Conservation (phyloP, 2,797 vertebrate genomes). For the Platyrinchus mystaceus region DNA sequence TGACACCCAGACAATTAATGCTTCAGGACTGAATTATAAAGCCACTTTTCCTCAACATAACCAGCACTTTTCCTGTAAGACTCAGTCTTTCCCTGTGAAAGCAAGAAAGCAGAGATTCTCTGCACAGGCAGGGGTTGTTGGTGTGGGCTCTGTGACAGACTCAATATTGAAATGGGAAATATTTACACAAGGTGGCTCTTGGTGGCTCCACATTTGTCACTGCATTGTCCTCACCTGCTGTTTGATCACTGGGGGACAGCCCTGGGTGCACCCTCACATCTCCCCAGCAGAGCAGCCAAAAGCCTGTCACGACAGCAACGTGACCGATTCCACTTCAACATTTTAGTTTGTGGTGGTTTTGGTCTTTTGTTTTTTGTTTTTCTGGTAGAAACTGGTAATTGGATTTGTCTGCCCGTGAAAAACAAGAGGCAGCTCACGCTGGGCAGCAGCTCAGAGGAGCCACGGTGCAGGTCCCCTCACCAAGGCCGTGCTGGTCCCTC, state of each 20-base stretch:
- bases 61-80: neutral
- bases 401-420: neutral
- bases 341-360: neutral
- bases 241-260: neutral
- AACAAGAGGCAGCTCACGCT: neutral
- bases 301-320: rapidly evolving
- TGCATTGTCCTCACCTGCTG: neutral
- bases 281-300: neutral
- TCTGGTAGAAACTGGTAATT: neutral
- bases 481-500: neutral
- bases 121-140: neutral
- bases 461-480: neutral
- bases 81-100: neutral
- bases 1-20: neutral
- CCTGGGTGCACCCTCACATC: neutral
- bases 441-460: neutral
- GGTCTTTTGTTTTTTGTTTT: no score
- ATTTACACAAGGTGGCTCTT: neutral
- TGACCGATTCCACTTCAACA: neutral
- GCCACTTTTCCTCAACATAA: neutral
- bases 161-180: neutral
- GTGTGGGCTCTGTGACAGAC: neutral
- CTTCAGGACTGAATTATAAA: neutral
- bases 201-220: neutral
- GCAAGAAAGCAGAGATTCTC: neutral